Percentiles rank a stretch among this genome's conserved stretches.
Evolutionary conservation across 30 jellyfish, hydroid and myxozoan species (phyloP).

Genomic region (Aurelia sp.): DNA sequence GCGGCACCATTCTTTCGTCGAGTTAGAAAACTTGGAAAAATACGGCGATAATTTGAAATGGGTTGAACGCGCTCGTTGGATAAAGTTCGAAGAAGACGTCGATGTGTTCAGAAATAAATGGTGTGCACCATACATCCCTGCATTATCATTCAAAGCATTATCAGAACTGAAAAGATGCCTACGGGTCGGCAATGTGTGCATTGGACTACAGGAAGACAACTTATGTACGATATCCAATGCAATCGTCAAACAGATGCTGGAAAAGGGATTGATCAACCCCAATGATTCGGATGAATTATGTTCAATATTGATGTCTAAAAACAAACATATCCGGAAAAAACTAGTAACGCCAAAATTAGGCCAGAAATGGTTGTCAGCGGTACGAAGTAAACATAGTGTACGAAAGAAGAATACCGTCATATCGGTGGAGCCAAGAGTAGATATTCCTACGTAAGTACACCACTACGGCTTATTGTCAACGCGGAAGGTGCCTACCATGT

Average conservation of each 20-base stretch:
- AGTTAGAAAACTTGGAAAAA: constrained; percentile 48
- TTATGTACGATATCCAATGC: constrained; percentile 33
- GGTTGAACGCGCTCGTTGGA: constrained; percentile 89
- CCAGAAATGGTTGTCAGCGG: constrained; percentile 45
- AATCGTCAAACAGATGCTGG: constrained; percentile 36
- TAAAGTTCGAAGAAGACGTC: constrained; percentile 87
- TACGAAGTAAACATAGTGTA: background rate
- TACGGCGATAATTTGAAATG: constrained; percentile 30
- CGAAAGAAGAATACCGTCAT: constrained; percentile 24
- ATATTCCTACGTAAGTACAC: constrained; percentile 19
- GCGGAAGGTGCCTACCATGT: too few species aligned
- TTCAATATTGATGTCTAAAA: constrained; percentile 51
- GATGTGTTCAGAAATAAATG: constrained; percentile 75
- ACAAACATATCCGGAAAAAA: constrained; percentile 56
- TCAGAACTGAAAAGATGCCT: constrained; percentile 57
- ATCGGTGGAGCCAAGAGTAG: constrained; percentile 9
- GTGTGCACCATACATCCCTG: constrained; percentile 81
- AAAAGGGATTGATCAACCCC: constrained; percentile 4
- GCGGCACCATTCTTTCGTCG: constrained; percentile 57
- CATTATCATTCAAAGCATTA: constrained; percentile 62
- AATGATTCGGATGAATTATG: constrained; percentile 16
- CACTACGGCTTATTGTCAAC: background rate
- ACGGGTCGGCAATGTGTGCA: constrained; percentile 28
- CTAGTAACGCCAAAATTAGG: constrained; percentile 30
- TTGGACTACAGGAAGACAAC: constrained; percentile 39